Conservation (phyloP, 1,140 invertebrate species). For the Drosophila ambigua region DNA sequence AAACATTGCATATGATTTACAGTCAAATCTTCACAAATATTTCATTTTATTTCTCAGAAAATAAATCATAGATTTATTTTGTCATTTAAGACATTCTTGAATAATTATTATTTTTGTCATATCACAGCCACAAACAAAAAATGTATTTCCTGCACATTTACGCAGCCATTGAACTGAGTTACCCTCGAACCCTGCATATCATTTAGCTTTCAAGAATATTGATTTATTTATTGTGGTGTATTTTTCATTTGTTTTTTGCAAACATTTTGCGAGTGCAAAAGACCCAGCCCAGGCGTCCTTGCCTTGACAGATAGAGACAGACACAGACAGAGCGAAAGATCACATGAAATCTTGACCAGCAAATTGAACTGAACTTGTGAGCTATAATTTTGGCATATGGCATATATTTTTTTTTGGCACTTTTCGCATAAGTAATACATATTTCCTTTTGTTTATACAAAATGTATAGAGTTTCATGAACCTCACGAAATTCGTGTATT, state of each 20-base stretch:
- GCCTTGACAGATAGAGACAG: slow-evolving; percentile 44
- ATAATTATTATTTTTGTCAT: slow-evolving; percentile 31
- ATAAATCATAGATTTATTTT: too few relatives aligned
- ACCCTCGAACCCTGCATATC: slow-evolving; percentile 39
- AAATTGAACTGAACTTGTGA: slow-evolving; percentile 43
- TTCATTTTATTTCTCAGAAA: too few relatives aligned
- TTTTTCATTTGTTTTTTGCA: slow-evolving; percentile 29
- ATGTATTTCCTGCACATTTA: slow-evolving; percentile 46
- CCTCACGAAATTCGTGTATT: neutral
- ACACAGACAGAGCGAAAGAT: slow-evolving; percentile 10
- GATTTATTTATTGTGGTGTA: slow-evolving; percentile 31
- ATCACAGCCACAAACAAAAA: neutral
- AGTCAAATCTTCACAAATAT: too few relatives aligned
- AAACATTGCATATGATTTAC: too few relatives aligned
- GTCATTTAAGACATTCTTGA: too few relatives aligned
- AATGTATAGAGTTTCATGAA: slow-evolving; percentile 46
- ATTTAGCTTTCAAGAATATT: slow-evolving; percentile 47
- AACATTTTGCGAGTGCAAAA: slow-evolving; percentile 57
- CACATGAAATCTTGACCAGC: slow-evolving; percentile 40
- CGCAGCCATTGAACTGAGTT: slow-evolving; percentile 51
- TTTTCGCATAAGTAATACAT: slow-evolving; percentile 14
- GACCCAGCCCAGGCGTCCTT: slow-evolving; percentile 47
- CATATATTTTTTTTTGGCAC: slow-evolving; percentile 23
- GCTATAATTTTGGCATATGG: slow-evolving; percentile 43
- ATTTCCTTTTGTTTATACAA: slow-evolving; percentile 38